phyloP scores from a whole-genome alignment of 2,888 invertebrate species.

The Dicranocentrus wangi region DNA sequence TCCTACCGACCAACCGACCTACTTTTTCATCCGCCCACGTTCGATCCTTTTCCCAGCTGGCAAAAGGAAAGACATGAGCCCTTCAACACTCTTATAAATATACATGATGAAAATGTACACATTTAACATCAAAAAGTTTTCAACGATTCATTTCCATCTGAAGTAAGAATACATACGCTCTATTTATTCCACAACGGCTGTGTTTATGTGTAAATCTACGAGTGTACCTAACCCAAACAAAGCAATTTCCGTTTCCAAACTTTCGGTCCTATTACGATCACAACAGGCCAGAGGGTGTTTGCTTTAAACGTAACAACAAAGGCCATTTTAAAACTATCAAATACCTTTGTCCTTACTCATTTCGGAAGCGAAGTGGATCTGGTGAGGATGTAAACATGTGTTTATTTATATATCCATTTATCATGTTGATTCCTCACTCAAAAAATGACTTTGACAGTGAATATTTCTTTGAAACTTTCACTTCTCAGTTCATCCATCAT shows the following conservation, averaged over 20 bases:
- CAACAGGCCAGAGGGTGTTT: not conserved
- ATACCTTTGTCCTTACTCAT: not conserved
- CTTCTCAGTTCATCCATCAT: slow-evolving; percentile 34
- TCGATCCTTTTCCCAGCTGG: slow-evolving; percentile 44
- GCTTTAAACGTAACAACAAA: not conserved
- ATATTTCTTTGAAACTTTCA: slow-evolving; percentile 35
- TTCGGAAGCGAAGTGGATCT: not conserved
- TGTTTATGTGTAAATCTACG: too few species aligned
- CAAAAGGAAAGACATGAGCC: slow-evolving; percentile 31
- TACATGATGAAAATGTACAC: not conserved
- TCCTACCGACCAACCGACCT: slow-evolving; percentile 50
- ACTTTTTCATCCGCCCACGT: slow-evolving; percentile 55
- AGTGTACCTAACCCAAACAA: slow-evolving; percentile 25
- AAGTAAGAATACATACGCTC: not conserved
- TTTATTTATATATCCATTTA: slow-evolving; percentile 32
- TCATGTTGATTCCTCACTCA: not conserved
- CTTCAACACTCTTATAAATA: slow-evolving; percentile 31
- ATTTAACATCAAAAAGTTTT: not conserved
- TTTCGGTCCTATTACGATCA: not conserved
- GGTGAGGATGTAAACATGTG: not conserved
- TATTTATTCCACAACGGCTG: slow-evolving; percentile 41
- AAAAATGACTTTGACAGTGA: slow-evolving; percentile 52
- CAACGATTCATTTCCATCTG: not conserved
- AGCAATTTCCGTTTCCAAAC: not conserved
- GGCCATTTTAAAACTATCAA: not conserved